Conservation (phyloP, 2,113 vertebrate genomes). For the Mus musculus region DNA sequence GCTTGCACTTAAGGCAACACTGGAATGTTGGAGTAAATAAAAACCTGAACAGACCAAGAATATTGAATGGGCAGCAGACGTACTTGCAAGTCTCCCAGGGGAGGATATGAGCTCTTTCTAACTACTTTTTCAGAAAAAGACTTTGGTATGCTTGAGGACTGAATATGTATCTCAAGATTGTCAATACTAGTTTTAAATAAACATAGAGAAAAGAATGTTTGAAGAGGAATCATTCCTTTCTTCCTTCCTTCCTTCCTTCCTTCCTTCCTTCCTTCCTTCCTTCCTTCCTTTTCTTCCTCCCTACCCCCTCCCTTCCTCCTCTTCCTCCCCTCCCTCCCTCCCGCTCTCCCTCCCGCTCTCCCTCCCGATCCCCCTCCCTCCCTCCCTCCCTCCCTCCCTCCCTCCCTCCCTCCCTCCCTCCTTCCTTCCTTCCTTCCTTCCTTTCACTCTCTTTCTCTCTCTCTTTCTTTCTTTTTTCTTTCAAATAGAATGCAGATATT, state of each 20-base stretch:
- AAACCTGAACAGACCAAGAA: not conserved
- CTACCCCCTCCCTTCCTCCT: not conserved
- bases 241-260: not conserved
- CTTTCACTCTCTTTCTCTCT: not conserved
- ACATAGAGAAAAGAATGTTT: not conserved
- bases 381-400: no score
- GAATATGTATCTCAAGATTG: slow-evolving; percentile 5
- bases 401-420: no score
- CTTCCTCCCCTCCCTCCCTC: no score
- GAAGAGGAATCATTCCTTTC: no score
- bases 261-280: no score
- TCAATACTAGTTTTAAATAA: slow-evolving; percentile 14
- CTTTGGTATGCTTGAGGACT: not conserved
- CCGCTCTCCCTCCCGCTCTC: no score
- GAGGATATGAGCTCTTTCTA: not conserved
- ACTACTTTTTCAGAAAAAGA: not conserved
- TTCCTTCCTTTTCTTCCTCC: not conserved
- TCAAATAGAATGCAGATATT: not conserved
- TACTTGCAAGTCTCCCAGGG: not conserved
- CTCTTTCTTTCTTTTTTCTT: not conserved
- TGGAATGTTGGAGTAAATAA: rapidly evolving
- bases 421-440: no score
- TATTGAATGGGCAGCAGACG: not conserved
- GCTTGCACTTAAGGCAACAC: not conserved
- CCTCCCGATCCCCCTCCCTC: no score